phyloP scores from a whole-genome alignment of 2,888 invertebrate species.

The Aleiodes leptofemur region DNA sequence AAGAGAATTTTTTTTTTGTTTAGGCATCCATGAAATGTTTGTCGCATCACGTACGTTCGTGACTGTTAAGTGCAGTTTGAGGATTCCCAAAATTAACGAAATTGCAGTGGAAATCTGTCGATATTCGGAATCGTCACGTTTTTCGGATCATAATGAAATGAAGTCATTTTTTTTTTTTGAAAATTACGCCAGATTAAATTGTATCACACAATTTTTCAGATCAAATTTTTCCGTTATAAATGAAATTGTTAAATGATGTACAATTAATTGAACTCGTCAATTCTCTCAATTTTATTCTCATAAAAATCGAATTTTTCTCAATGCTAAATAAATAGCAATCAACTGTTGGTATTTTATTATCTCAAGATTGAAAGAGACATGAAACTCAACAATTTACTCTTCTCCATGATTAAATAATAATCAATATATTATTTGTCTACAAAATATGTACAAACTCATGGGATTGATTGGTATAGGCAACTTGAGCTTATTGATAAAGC shows the following conservation, averaged over 20 bases:
- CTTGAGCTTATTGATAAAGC: constrained; percentile 3
- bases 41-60: constrained; percentile 17
- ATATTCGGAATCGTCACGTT: neutral
- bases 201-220: neutral
- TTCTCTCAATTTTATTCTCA: neutral
- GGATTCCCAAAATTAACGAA: constrained; percentile 17
- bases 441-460: neutral
- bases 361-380: too few species aligned
- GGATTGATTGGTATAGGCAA: too few species aligned
- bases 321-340: neutral
- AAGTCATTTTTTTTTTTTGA: too few species aligned
- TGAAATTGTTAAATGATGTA: neutral
- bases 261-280: neutral
- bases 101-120: neutral
- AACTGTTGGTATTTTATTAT: neutral
- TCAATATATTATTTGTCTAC: too few species aligned
- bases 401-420: too few species aligned
- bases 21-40: neutral
- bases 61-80: constrained; percentile 7
- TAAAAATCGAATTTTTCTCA: neutral
- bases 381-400: too few species aligned
- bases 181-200: too few species aligned
- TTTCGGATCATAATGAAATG: too few species aligned
- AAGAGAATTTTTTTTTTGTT: neutral
- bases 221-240: neutral